Evolutionary conservation across 2,888 invertebrate species (phyloP), one percentile per base, ranked within the genome.

Genomic region (Meteorus colon): DNA sequence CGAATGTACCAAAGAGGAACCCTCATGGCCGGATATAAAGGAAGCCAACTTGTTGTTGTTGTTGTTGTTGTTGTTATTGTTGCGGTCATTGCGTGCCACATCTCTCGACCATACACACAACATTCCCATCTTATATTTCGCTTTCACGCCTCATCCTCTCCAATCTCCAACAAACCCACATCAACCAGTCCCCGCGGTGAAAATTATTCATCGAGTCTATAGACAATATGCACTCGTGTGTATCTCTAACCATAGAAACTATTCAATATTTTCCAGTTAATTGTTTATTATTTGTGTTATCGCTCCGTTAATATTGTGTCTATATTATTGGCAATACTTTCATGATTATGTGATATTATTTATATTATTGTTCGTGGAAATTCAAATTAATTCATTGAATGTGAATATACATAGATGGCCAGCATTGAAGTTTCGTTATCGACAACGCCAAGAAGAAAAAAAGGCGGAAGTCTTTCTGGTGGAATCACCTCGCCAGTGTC

Each of bases 351-450:
- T 1, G 29, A 27, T 34, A 24, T 37, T 8, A 5, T 66, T 41
- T 19, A 5, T 41, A 41, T 65, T 1, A 29, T 4, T 16, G 5
- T 31, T 63, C 10, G n/a, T 34, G 16, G 34, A 34, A 19, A 63
- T n/a, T n/a, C 4, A 19, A 37, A n/a, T 51, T 24, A 14, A 27
- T 66, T 67, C 63, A 67, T 63, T 74, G 37, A 77, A 12, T 55
- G 55, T 55, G 6, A 55, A n/a, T 19, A 5, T 16, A 86, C 87
- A 27, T 86, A 96, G 95, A 96, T 96, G 95, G 95, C 96, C 76
- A 95, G 94, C 85, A 95, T 96, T 84, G 96, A 96, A 89, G 95
- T 96, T 72, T 96, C 96, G 1, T 90, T 96, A 83, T 93, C 93
- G 66, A 92, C 92, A 75, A 92, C 92, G n/a, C 92, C 93, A 1